phyloP scores from a whole-genome alignment of 35 echinoderm and acorn worm species.

The Apostichopus japonicus region DNA sequence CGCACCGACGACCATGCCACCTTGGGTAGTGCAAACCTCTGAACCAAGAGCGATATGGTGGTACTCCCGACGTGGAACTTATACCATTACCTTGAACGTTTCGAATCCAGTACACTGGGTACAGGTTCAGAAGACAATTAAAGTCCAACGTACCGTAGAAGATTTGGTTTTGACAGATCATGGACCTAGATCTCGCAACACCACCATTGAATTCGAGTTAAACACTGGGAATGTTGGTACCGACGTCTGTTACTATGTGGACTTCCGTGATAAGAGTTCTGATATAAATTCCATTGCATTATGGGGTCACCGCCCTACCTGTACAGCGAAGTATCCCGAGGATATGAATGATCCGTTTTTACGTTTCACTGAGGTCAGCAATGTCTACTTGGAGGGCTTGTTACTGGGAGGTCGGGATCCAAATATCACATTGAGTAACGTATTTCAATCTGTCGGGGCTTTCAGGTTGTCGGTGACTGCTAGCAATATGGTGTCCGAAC shows the following conservation, averaged over 20 bases:
- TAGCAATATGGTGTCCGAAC: conserved; percentile 75
- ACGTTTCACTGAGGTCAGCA: conserved; percentile 76
- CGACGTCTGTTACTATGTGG: conserved; percentile 84
- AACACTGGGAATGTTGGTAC: conserved; percentile 83
- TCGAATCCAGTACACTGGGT: conserved; percentile 91
- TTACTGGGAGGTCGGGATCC: conserved; percentile 57
- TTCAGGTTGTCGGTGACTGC: conserved; percentile 60
- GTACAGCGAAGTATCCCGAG: conserved; percentile 65
- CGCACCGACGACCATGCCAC: conserved; percentile 49
- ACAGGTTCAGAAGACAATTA: conserved; percentile 65
- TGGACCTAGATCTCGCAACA: conserved; percentile 80
- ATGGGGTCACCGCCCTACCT: conserved; percentile 66
- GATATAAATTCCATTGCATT: conserved; percentile 59
- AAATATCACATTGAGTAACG: conserved; percentile 79
- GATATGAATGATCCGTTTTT: conserved; percentile 72
- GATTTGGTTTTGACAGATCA: conserved; percentile 71
- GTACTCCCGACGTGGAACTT: conserved; percentile 76
- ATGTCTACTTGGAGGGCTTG: conserved; percentile 61
- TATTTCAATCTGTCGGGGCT: conserved; percentile 66
- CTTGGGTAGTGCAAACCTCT: conserved; percentile 73
- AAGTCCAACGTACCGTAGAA: conserved; percentile 67
- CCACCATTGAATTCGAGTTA: conserved; percentile 81
- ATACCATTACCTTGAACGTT: conserved; percentile 86
- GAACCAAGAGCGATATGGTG: conserved; percentile 88
- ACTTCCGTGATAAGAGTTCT: conserved; percentile 77